Evolutionary conservation across 2,113 vertebrate species (phyloP), one percentile per base, ranked within the genome.

Genomic region (Sisor rabdophorus): DNA sequence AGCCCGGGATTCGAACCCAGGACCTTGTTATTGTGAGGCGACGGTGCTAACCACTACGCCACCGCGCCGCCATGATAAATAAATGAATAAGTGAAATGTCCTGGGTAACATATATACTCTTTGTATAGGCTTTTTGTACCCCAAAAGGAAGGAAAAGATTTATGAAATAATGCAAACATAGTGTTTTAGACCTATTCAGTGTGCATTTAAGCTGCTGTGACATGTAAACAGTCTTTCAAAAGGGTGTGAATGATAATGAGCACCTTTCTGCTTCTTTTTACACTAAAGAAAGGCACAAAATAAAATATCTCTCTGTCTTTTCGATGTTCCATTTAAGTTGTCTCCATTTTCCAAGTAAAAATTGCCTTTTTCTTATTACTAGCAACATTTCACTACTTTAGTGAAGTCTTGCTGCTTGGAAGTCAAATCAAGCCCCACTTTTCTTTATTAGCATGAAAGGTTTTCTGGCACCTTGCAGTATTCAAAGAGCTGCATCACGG

Each of bases 371-470:
- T 61, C 78, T 80, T 75, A 83, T 85, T 82, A 85, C 70, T 55
- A 58, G 63, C 55, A 70, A 70, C 76, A 56, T 56, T 73, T 70
- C 22, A 22, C 76, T 83, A 54, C 63, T 64, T 63, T 63, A 78
- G 71, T 47, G 61, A 67, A 75, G 60, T 60, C 54, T 32, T 76
- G 76, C 65, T 69, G 69, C 79, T 80, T 44, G 76, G 78, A 79
- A 88, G 83, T 85, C 78, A 67, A 61, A 71, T 60, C 80, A 78
- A 80, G 73, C 84, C 64, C 73, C 87, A 83, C 84, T 89, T 83
- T 85, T 75, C 79, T 82, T 84, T 86, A 87, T 87, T 89, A 84
- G 77, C 60, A 73, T 86, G 84, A 88, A 87, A 88, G 85, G 55
- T 78, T 87, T 88, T 82, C 85, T 86, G 84, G 85, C 84, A 86